Conservation (phyloP, 2,797 vertebrate species). For the Hydrocynus forskahlii region DNA sequence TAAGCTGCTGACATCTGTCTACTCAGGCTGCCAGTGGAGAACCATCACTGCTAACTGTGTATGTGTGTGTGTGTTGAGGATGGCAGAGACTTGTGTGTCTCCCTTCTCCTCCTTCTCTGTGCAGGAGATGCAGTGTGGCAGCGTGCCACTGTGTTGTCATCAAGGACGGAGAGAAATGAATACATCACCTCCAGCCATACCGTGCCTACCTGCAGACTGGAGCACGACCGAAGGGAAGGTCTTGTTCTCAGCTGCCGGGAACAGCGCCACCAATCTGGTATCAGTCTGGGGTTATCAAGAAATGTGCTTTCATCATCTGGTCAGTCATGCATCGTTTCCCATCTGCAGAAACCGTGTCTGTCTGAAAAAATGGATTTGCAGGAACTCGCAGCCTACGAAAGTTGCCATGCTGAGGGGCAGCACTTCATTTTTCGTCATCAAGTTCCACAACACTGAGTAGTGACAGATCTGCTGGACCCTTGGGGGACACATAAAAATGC, state of each 20-base stretch:
- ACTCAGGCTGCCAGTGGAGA: slow-evolving; percentile 66
- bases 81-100: slow-evolving; percentile 56
- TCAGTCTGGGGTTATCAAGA: neutral
- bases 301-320: neutral
- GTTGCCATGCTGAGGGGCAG: too few species aligned
- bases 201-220: slow-evolving; percentile 20
- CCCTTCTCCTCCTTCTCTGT: neutral
- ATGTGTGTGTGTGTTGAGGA: slow-evolving; percentile 49
- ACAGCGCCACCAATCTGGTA: neutral
- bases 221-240: neutral
- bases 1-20: slow-evolving; percentile 72
- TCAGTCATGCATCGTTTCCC: too few species aligned
- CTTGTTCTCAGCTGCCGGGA: neutral
- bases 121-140: slow-evolving; percentile 21
- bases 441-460: too few species aligned
- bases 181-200: slow-evolving; percentile 37
- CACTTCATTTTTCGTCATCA: too few species aligned
- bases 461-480: too few species aligned
- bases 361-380: too few species aligned
- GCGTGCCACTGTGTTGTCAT: slow-evolving; percentile 25
- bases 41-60: slow-evolving; percentile 61
- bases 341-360: too few species aligned
- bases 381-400: too few species aligned
- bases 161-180: slow-evolving; percentile 29
- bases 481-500: too few species aligned